These are phyloP conservation scores for Micromesistius poutassou DNA, from an alignment of 2,797 vertebrate genomes.

Conservation along the genomic window DNA sequence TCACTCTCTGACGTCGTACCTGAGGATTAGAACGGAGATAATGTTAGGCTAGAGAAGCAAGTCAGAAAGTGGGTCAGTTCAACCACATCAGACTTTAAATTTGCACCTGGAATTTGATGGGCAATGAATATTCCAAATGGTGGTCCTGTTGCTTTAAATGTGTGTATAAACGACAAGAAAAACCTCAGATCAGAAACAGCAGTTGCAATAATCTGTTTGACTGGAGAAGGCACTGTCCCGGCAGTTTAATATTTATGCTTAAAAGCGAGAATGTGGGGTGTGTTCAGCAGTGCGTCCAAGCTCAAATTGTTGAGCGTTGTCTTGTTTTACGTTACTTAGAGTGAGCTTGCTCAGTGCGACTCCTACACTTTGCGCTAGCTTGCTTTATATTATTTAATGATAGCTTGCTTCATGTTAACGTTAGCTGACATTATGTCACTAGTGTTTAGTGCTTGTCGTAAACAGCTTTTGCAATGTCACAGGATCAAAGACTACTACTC, in stretches of 20 bases:
- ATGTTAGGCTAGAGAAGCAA: background rate
- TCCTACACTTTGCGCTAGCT: background rate
- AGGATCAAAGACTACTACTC: conserved; percentile 51
- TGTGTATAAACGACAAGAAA: no score
- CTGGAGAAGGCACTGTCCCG: background rate
- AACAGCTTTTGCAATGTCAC: background rate
- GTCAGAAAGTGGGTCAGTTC: background rate
- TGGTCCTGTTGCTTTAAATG: no score
- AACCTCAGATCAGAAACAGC: background rate
- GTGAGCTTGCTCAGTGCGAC: background rate
- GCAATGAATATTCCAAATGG: background rate
- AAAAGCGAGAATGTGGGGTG: background rate
- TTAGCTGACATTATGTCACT: background rate
- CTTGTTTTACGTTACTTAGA: background rate
- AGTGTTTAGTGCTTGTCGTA: background rate
- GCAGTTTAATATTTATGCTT: background rate
- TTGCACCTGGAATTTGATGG: background rate
- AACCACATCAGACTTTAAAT: conserved; percentile 27
- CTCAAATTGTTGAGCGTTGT: background rate
- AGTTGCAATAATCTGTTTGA: background rate
- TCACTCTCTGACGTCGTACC: conserved; percentile 79
- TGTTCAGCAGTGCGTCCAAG: background rate
- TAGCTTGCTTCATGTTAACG: background rate
- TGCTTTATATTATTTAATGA: background rate
- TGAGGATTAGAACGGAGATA: conserved; percentile 42